Base-by-base conservation (phyloP, 2,888 invertebrate genomes). In the Rhagonycha fulva region DNA sequence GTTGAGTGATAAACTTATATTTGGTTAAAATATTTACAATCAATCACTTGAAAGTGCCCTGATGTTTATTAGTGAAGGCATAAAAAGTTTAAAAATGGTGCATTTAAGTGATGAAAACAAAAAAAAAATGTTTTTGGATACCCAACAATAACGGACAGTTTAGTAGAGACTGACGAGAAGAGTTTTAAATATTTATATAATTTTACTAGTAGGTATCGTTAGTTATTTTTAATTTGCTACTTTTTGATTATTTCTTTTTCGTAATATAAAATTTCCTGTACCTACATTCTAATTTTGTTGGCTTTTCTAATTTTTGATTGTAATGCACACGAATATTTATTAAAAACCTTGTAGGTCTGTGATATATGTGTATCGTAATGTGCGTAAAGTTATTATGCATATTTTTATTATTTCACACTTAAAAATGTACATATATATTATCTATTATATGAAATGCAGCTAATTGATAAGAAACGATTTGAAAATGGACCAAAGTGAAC, bases 351-450 rank as follows among this genome's bases (percentile, higher is more conserved):
- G 88, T 88, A 88, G 88, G 85, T 86, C 88, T 88, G 88, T 88
- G 88, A 88, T 88, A 88, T 88, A 86, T 84, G 86, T 87, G 87
- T 88, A 86, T 85, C 84, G 86, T 85, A 85, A 84, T 84, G 84
- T 81, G 80, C 82, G 78, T 81, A 84, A 75, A 24, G 26, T 66
- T 66, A 66, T 66, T 23, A 66, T 79, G 81, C 78, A 82, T 82
- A 81, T 84, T 85, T 47, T 82, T 84, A 84, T 85, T 84, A 84
- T 81, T 82, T 83, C 68, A 76, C 74, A 61, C n/a, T 71, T 75
- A 78, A 71, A 66, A 66, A 70, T 77, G 77, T 80, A 76, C 74
- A 74, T 78, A 77, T 63, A 26, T 70, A 75, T 75, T 47, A 47
- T 47, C 47, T 47, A 47, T 26, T 67, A 78, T 81, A 82, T 82